A percentile compares a stretch with the other conserved stretches of the same genome.
Evolutionary conservation across 2,113 vertebrate genomes (phyloP).

Genomic region (Meleagris gallopavo): DNA sequence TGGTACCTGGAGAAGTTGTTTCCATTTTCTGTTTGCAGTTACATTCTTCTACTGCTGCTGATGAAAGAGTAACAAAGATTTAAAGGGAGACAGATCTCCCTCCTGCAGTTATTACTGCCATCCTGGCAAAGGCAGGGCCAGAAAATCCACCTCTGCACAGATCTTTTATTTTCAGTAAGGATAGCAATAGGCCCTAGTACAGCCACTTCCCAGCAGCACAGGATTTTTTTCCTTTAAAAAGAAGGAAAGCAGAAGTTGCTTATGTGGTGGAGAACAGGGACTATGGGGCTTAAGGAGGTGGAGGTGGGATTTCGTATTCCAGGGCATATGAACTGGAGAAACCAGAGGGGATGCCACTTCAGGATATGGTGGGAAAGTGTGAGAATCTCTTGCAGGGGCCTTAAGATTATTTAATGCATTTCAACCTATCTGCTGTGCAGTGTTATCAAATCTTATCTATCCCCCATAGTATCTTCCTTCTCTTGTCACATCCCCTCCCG

Average conservation of each 20-base stretch:
- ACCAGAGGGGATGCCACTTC: background rate
- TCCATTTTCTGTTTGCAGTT: background rate
- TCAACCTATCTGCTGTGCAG: background rate
- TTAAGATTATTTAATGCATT: background rate
- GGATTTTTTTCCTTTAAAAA: background rate
- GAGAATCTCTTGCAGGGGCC: background rate
- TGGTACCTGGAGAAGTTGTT: background rate
- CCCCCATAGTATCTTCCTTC: background rate
- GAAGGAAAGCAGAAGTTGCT: background rate
- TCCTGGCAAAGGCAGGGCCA: background rate
- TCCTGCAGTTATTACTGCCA: background rate
- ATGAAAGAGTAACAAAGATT: background rate
- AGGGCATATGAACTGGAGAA: background rate
- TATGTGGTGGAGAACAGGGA: background rate
- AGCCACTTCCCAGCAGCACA: background rate
- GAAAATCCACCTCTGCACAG: background rate
- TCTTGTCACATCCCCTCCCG: background rate
- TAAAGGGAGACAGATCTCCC: background rate
- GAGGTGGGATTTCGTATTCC: background rate
- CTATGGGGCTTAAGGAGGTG: background rate
- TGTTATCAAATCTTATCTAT: background rate
- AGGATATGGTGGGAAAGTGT: background rate
- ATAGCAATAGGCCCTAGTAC: background rate
- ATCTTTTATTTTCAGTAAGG: background rate
- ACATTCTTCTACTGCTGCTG: background rate